Percentiles rank a stretch among this genome's conserved stretches.
These are phyloP conservation scores for Cydia fagiglandana DNA, from an alignment of 1,140 invertebrate genomes.

Conservation along the genomic window DNA sequence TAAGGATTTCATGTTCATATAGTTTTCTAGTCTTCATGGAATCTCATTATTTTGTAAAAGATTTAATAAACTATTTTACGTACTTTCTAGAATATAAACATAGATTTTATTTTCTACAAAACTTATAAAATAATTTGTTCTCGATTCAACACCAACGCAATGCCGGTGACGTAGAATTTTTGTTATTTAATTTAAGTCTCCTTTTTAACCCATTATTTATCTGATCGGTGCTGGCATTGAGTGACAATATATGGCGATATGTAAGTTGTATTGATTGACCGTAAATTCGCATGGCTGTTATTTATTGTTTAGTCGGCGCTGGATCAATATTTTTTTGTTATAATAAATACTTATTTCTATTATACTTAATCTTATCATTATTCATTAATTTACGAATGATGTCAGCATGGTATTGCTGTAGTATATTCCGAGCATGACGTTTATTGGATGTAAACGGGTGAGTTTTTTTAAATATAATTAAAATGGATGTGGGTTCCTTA, in stretches of 20 bases:
- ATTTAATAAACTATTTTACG: constrained; percentile 54
- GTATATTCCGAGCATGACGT: constrained; percentile 71
- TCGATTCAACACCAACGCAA: constrained; percentile 41
- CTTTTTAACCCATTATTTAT: background rate
- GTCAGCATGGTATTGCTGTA: constrained; percentile 76
- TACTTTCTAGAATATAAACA: constrained; percentile 48
- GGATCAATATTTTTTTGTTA: constrained; percentile 70
- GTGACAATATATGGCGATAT: constrained; percentile 60
- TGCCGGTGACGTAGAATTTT: constrained; percentile 39
- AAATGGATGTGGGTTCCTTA: constrained; percentile 79
- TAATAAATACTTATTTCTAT: constrained; percentile 76
- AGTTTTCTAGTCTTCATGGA: constrained; percentile 77
- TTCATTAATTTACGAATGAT: constrained; percentile 71
- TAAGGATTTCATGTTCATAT: constrained; percentile 78
- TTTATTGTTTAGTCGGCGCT: constrained; percentile 69
- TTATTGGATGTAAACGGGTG: constrained; percentile 71
- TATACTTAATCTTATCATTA: constrained; percentile 62
- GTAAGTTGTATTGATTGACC: constrained; percentile 71
- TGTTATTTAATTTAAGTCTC: constrained; percentile 7
- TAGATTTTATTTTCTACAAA: constrained; percentile 50
- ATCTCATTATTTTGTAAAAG: constrained; percentile 75
- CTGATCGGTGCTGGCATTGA: constrained; percentile 59
- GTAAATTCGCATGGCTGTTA: constrained; percentile 75
- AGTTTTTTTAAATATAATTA: constrained; percentile 61
- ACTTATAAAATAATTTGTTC: constrained; percentile 37